These are phyloP conservation scores for Patella pellucida DNA, from an alignment of 2,888 invertebrate species.

Conservation along the genomic window DNA sequence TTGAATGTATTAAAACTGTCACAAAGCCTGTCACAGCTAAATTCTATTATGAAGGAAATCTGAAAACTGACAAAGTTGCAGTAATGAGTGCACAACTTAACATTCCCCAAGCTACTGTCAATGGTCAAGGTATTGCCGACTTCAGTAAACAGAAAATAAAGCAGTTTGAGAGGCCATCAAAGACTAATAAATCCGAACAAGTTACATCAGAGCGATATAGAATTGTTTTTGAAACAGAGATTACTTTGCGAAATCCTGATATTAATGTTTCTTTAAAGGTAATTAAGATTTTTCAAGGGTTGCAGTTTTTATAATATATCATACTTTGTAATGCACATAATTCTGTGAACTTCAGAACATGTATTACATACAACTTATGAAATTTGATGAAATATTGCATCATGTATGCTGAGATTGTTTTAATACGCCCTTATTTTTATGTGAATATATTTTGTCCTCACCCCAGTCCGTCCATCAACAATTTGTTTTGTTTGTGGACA, in stretches of 20 bases:
- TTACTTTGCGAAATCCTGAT: not conserved
- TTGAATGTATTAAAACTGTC: not conserved
- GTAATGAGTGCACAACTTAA: not conserved
- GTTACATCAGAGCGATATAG: not conserved
- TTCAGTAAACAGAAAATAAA: constrained; percentile 2
- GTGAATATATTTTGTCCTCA: no score
- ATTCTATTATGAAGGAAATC: not conserved
- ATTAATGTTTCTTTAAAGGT: not conserved
- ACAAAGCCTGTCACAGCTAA: not conserved
- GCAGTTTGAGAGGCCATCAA: not conserved
- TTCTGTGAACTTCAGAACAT: no score
- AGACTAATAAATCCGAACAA: not conserved
- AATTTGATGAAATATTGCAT: no score
- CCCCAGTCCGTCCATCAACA: no score
- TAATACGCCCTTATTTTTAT: no score
- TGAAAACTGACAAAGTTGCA: not conserved
- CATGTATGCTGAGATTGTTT: no score
- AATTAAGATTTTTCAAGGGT: not conserved
- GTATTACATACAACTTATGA: no score
- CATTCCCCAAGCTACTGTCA: not conserved
- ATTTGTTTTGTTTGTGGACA: no score
- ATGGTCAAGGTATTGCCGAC: not conserved
- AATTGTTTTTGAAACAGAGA: not conserved
- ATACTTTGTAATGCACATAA: no score
- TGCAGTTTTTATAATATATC: no score